Evolutionary conservation across 1,140 invertebrate species (phyloP), one percentile per base, ranked within the genome.

Genomic region (Laupala kohalensis): DNA sequence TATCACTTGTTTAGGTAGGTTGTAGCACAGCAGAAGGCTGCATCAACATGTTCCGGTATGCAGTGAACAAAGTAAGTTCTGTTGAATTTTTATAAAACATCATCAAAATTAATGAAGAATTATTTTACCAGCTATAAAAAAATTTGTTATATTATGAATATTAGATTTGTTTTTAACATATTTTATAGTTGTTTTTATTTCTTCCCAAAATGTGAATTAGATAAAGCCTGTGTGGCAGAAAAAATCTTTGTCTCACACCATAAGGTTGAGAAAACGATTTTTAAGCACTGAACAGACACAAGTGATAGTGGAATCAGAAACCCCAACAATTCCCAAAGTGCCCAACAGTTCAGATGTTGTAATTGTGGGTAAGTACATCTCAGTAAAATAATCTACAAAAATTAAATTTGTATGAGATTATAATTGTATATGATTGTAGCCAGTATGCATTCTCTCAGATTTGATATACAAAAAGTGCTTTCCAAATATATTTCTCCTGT

Each of bases 261-360:
- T 53, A 13, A 9, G 19, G 19, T 19, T 13, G 9, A 9, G 19
- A 2, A 53, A 53, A 53, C 9, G 19, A 53, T 53, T 9, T 53
- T 53, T 53, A 19, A 53, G 37, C 37, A 53, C 37, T 13, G 37
- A 53, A 53, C 37, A 53, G 19, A 13, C 37, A 2, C 37, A 53
- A 53, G 37, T 53, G 1, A 53, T 19, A 66, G 19, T 70, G 26
- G 13, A 64, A 6, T n/a, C n/a, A 64, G 69, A 70, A 6, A 25
- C 69, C 23, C 67, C 66, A 9, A 53, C 23, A 63, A 37, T 53
- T 69, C 62, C 25, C 12, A 25, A 66, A 5, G 63, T 77, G 19
- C 76, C 76, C n/a, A 67, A 74, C 26, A 71, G 37, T 28, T 75
- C 76, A 28, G 76, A 77, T 73, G 76, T 76, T n/a, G 75, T 77